Conservation (phyloP, 2,113 vertebrate species). For the Hemibagrus wyckioides region DNA sequence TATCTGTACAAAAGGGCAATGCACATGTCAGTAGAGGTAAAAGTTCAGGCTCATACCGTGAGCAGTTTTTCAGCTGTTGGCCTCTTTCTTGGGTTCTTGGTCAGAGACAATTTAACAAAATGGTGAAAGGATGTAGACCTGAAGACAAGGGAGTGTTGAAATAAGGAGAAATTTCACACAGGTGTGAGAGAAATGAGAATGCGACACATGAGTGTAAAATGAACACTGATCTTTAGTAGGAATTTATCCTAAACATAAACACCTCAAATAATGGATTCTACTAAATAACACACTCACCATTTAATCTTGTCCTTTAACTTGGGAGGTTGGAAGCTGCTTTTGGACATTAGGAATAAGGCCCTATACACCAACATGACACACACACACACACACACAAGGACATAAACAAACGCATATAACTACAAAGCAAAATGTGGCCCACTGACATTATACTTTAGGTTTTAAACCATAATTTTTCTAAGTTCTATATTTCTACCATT, state of each 20-base stretch:
- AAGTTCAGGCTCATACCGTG: conserved; percentile 74
- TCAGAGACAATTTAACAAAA: conserved; percentile 95
- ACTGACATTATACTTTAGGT: neutral
- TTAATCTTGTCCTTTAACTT: conserved; percentile 97
- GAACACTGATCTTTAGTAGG: neutral
- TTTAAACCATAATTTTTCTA: neutral
- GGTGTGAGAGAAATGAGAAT: neutral
- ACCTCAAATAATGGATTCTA: neutral
- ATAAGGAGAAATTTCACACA: neutral
- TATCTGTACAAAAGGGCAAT: neutral
- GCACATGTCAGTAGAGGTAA: neutral
- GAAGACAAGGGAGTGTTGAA: conserved; percentile 15
- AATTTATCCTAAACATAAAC: neutral
- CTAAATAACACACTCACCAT: conserved; percentile 90
- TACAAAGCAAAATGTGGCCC: neutral
- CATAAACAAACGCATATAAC: neutral
- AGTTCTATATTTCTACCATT: neutral
- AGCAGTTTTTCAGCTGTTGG: conserved; percentile 94
- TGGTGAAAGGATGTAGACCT: conserved; percentile 93
- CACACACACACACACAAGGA: neutral
- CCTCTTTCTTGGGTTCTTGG: conserved; percentile 98
- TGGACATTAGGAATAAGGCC: conserved; percentile 97
- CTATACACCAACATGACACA: conserved; percentile 63
- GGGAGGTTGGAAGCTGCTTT: conserved; percentile 95
- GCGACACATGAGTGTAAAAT: neutral